Evolutionary conservation across 2,888 invertebrate species (phyloP), one percentile per base, ranked within the genome.

Genomic region (Dynastes tityus): DNA sequence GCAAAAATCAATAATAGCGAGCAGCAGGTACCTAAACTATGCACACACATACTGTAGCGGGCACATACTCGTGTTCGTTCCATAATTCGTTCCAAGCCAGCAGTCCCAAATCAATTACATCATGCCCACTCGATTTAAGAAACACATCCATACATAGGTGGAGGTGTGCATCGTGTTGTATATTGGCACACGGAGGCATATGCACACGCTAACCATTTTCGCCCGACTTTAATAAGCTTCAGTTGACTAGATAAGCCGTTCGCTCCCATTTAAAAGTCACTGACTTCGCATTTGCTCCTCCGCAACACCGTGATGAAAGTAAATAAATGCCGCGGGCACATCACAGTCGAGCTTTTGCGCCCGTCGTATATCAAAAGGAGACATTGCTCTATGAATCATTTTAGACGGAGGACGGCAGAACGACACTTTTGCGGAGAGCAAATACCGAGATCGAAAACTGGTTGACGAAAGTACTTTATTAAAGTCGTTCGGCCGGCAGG

Each of bases 271-370:
- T 74, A 61, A 74, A 61, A 61, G 73, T 74, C 73, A 74, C 55
- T 74, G 73, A 74, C 73, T 74, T 74, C 73, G 49, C 73, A 16
- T 61, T 74, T 45, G 61, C 45, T 74, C 73, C 73, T 61, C 61
- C 61, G 55, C 71, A 71, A 55, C 55, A 58, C 45, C 73, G 61
- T 49, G 22, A 22, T 22, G 73, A 74, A 74, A 61, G 73, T 74
- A 74, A 63, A 74, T 63, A 74, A 74, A 74, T 49, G 61, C 58
- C 27, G 61, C 61, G 45, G 73, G 40, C 61, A 45, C 45, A 40
- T 71, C 71, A 58, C n/a, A 49, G 45, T 45, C 22, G 58, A 13
- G 45, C 61, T 74, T 63, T 74, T 13, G 22, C 45, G 45, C 40
- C 61, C 61, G 73, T 11, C 22, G 45, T 74, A 49, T 61, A 74